Base-by-base conservation (phyloP, 2,888 invertebrate genomes). In the Himalopsyche tibetana region DNA sequence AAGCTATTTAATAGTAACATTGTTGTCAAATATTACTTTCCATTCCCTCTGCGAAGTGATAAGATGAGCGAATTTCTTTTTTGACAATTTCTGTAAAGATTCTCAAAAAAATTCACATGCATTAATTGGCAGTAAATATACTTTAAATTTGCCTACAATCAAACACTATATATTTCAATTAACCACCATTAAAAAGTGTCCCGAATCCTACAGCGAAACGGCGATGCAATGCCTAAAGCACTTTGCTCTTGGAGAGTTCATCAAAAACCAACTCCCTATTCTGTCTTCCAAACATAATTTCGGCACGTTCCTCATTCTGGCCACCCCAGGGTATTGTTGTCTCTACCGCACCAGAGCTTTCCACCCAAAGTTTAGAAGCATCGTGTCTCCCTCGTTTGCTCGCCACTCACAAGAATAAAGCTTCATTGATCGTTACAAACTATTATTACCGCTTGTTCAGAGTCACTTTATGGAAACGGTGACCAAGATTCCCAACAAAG, bases 361-460 rank as follows among this genome's bases (percentile, higher is more conserved):
- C 63, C 19, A 19, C 63, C 63, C 63, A n/a, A 19, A 63, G 19
- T 81, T 79, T 79, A 63, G 51, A 80, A 63, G 63, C 83, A 45
- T 69, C 55, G 36, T 28, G 63, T 63, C 82, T 63, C 86, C n/a
- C 56, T 69, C 83, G 6, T 69, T 42, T 80, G 56, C 55, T 82
- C 82, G 84, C 80, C 80, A 56, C 42, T 69, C 74, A 74, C 83
- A 40, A 83, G 80, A 88, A 83, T 86, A 85, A 86, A 85, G 85
- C 85, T 87, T 82, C 88, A 88, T 88, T 88, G 88, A 88, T 88
- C 88, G 85, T 86, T 85, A 85, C 86, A 69, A 88, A 88, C 88
- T 87, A 88, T 86, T 86, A 88, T 88, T 88, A 85, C 84, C 82
- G 84, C 87, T 86, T 86, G 87, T 87, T 87, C 85, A 56, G 63